phyloP scores from a whole-genome alignment of 2,113 vertebrate species.

The Corvus cornix region DNA sequence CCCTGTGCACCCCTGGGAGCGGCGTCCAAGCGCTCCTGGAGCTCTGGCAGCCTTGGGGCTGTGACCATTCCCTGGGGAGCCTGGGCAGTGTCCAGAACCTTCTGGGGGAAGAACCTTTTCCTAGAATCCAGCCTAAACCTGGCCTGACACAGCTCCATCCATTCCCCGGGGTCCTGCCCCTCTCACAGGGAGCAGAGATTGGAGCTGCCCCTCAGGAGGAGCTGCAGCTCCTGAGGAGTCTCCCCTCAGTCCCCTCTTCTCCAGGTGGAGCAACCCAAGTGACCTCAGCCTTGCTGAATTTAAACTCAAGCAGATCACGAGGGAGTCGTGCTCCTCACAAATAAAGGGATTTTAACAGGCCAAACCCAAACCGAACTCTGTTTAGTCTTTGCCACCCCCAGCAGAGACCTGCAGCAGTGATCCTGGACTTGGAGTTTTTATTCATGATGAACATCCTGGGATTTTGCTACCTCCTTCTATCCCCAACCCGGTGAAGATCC shows the following conservation, averaged over 20 bases:
- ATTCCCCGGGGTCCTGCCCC: background rate
- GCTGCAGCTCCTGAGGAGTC: background rate
- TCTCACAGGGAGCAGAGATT: background rate
- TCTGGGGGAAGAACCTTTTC: background rate
- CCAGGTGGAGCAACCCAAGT: background rate
- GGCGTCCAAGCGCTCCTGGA: rapidly evolving
- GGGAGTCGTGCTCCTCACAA: rapidly evolving
- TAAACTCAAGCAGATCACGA: background rate
- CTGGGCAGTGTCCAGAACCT: rapidly evolving
- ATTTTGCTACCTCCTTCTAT: background rate
- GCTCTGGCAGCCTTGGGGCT: background rate
- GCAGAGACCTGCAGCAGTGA: background rate
- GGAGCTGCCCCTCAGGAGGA: background rate
- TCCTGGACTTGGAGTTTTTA: background rate
- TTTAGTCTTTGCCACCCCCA: background rate
- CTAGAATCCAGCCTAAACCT: background rate
- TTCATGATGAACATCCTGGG: background rate
- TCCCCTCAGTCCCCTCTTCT: background rate
- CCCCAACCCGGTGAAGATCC: background rate
- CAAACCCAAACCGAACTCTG: background rate
- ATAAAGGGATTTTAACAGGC: background rate
- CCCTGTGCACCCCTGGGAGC: background rate
- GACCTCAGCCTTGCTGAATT: background rate
- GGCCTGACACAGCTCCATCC: rapidly evolving
- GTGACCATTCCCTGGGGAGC: background rate